Conservation (phyloP, 23 tunicate genomes). For the Corella eumyota region DNA sequence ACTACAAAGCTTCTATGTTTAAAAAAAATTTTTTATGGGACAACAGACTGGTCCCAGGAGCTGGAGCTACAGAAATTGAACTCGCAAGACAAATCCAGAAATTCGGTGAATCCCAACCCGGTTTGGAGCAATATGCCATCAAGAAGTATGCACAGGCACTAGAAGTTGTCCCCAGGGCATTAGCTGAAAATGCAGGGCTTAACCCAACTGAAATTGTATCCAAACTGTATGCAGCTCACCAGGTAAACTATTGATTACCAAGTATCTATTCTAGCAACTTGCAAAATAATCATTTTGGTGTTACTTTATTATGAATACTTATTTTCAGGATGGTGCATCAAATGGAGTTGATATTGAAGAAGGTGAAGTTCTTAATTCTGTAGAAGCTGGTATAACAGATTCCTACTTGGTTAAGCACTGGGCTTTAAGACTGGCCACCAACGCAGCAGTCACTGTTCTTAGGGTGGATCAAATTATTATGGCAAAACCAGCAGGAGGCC, state of each 20-base stretch:
- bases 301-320: too few species aligned
- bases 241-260: constrained; percentile 12
- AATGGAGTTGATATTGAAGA: constrained; percentile 85
- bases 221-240: constrained; percentile 82
- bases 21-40: constrained; percentile 29
- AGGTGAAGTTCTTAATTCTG: constrained; percentile 70
- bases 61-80: constrained; percentile 94
- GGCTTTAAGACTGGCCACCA: constrained; percentile 80
- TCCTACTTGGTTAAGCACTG: constrained; percentile 85
- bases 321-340: constrained; percentile 38
- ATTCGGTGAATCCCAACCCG: constrained; percentile 88
- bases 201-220: constrained; percentile 90
- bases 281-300: too few species aligned
- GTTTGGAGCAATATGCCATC: constrained; percentile 95
- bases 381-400: constrained; percentile 64
- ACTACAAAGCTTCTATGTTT: neutral
- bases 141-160: constrained; percentile 82
- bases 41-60: constrained; percentile 77
- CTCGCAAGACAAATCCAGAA: constrained; percentile 53
- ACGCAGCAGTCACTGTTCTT: constrained; percentile 90
- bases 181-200: constrained; percentile 93
- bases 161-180: constrained; percentile 83
- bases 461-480: constrained; percentile 95
- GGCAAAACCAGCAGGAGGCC: constrained; percentile 98
- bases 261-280: neutral